These are phyloP conservation scores for Azemiops feae DNA, from an alignment of 2,113 vertebrate genomes.

Conservation along the genomic window DNA sequence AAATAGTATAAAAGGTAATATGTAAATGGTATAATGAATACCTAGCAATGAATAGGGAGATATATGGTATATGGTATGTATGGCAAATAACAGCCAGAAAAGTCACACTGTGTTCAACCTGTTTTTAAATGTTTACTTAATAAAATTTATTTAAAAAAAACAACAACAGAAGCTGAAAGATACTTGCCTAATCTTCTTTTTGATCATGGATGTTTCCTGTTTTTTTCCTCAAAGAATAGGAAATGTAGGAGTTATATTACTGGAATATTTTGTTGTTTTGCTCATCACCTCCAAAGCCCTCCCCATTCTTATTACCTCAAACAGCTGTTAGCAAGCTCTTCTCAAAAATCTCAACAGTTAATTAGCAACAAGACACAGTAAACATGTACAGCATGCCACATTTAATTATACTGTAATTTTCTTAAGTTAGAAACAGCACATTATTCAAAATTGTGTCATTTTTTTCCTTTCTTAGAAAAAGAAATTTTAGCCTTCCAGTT, in stretches of 20 bases:
- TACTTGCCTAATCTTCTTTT: not conserved
- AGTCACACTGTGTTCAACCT: too few relatives aligned
- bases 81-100: too few relatives aligned
- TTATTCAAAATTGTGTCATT: conserved; percentile 21
- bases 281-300: not conserved
- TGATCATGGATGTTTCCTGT: not conserved
- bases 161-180: not conserved
- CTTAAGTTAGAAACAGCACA: conserved; percentile 22
- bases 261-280: conserved; percentile 1
- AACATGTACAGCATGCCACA: conserved; percentile 27
- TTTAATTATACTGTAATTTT: conserved; percentile 34
- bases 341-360: conserved; percentile 24
- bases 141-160: too few relatives aligned
- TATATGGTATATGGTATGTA: too few relatives aligned
- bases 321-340: conserved; percentile 26
- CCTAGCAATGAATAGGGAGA: too few relatives aligned
- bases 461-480: not conserved
- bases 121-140: too few relatives aligned
- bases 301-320: conserved; percentile 16
- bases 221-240: not conserved
- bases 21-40: too few relatives aligned
- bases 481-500: conserved; percentile 2
- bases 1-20: too few relatives aligned
- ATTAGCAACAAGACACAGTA: conserved; percentile 30
- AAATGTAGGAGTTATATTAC: not conserved